phyloP scores from a whole-genome alignment of 2,113 vertebrate genomes.

The Pseudonaja textilis region DNA sequence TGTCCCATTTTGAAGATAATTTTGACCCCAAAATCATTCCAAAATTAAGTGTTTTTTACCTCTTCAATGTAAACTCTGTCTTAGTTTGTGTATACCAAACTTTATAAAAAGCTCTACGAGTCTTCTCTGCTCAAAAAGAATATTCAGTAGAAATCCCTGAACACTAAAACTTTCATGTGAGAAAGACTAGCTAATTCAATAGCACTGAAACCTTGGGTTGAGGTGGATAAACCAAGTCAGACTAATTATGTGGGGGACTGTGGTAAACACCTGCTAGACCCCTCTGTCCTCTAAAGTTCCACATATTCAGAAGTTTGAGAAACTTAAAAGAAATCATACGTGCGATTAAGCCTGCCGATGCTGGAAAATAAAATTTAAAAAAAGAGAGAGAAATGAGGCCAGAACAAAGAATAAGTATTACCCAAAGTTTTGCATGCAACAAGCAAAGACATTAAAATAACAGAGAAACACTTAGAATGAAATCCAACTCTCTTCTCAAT shows the following conservation, averaged over 20 bases:
- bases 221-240: background rate
- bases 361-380: background rate
- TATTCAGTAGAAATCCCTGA: background rate
- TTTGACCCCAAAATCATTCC: background rate
- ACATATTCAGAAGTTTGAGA: background rate
- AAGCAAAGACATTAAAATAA: background rate
- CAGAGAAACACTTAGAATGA: background rate
- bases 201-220: background rate
- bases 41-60: background rate
- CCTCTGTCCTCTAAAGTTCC: background rate
- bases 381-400: background rate
- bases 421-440: background rate
- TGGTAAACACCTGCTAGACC: background rate
- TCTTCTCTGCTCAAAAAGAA: background rate
- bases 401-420: background rate
- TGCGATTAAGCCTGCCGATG: background rate
- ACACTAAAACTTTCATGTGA: background rate
- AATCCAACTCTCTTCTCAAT: background rate
- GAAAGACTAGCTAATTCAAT: background rate
- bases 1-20: background rate
- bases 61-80: background rate
- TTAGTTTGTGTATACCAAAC: background rate
- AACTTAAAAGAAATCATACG: background rate
- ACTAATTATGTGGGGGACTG: background rate
- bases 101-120: background rate